Percentiles rank a stretch among this genome's conserved stretches.
These are phyloP conservation scores for Dryobotodes eremita DNA, from an alignment of 2,888 invertebrate genomes.

Conservation along the genomic window DNA sequence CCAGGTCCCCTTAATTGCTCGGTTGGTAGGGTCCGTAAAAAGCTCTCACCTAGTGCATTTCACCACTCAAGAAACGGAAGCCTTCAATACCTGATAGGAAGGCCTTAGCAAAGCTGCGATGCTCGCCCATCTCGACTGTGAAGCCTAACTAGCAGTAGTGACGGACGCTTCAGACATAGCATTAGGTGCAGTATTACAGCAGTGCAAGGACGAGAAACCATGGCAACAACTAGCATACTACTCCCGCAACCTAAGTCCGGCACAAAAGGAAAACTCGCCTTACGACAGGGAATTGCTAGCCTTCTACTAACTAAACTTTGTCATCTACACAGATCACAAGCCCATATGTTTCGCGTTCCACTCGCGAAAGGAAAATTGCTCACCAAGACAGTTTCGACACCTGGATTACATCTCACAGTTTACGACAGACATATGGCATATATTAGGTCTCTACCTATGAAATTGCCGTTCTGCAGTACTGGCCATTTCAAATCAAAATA, in stretches of 20 bases:
- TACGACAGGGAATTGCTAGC: constrained; percentile 1
- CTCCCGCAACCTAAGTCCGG: constrained; percentile 1
- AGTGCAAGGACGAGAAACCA: background rate
- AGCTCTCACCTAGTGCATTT: constrained; percentile 7
- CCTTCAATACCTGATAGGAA: constrained; percentile 8
- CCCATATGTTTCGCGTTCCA: background rate
- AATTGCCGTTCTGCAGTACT: too few species aligned
- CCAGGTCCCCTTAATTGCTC: constrained; percentile 11
- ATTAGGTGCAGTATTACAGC: background rate
- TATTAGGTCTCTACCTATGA: too few species aligned
- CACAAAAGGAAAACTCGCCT: constrained; percentile 1
- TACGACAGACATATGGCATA: background rate
- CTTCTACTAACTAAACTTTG: background rate
- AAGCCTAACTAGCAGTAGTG: background rate
- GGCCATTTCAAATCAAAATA: too few species aligned
- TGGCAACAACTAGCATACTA: background rate
- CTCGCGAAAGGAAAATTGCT: background rate
- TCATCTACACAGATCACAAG: background rate
- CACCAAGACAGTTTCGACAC: background rate
- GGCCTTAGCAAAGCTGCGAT: constrained; percentile 1
- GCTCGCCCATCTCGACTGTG: background rate
- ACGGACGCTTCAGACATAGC: background rate
- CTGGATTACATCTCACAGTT: too few species aligned
- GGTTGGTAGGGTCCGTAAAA: constrained; percentile 1
- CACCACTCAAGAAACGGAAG: background rate